phyloP scores from a whole-genome alignment of 2,888 invertebrate species.

The Lepidocyrtoides sp. region DNA sequence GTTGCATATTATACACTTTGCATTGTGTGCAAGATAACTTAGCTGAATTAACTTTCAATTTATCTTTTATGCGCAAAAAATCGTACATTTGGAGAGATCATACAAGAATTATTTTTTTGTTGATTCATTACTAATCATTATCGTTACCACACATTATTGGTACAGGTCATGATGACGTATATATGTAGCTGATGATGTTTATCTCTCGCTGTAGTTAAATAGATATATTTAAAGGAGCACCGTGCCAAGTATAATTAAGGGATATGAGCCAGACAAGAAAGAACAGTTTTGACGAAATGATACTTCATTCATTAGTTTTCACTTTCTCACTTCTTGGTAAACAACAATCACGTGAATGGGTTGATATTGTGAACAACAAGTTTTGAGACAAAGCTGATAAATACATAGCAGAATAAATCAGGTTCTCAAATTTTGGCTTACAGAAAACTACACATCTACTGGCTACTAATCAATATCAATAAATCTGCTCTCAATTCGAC shows the following conservation, averaged over 20 bases:
- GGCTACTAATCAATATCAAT: not conserved
- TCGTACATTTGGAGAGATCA: not conserved
- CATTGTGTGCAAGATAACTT: too few relatives aligned
- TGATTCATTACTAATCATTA: not conserved
- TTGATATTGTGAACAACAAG: not conserved
- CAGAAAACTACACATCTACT: not conserved
- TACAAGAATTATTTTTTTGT: not conserved
- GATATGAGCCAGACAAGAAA: not conserved
- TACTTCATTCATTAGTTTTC: constrained; percentile 27
- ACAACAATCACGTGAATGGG: not conserved
- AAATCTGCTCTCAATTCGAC: not conserved
- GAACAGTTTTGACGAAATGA: not conserved
- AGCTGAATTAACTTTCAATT: too few relatives aligned
- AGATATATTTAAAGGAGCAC: not conserved
- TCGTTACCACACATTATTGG: not conserved
- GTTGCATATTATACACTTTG: too few relatives aligned
- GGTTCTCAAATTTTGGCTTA: not conserved
- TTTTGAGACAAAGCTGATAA: not conserved
- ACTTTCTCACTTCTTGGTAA: constrained; percentile 17
- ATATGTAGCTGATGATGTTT: not conserved
- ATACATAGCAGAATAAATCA: too few relatives aligned
- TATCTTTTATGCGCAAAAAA: too few relatives aligned
- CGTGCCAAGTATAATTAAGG: constrained; percentile 1
- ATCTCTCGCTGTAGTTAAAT: not conserved
- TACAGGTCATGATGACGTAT: not conserved